phyloP scores from a whole-genome alignment of 2,113 vertebrate genomes.

The Tragelaphus buxtoni region DNA sequence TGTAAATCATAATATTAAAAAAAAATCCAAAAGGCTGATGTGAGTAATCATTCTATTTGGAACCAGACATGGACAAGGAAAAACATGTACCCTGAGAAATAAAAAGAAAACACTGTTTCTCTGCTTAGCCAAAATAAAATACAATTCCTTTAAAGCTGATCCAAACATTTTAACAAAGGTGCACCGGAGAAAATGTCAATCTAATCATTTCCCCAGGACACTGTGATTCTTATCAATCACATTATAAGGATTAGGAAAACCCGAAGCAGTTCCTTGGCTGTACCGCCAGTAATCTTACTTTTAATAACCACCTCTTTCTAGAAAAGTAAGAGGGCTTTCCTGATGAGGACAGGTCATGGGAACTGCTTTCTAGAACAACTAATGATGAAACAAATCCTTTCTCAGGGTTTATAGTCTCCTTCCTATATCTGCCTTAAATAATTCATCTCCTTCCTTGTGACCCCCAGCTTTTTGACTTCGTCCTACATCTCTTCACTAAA shows the following conservation, averaged over 20 bases:
- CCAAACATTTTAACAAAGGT: not conserved
- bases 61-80: not conserved
- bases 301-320: not conserved
- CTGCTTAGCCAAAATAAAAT: not conserved
- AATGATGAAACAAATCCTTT: not conserved
- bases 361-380: not conserved
- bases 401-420: not conserved
- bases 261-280: not conserved
- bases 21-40: not conserved
- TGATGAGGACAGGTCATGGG: not conserved
- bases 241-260: not conserved
- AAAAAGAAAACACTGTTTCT: not conserved
- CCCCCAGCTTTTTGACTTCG: not conserved
- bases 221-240: not conserved
- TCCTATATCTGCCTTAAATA: not conserved
- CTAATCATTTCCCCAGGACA: not conserved
- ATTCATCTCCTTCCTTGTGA: not conserved
- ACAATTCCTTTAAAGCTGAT: not conserved
- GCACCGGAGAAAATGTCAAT: not conserved
- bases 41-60: not conserved
- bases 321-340: not conserved
- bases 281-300: not conserved
- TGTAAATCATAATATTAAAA: not conserved
- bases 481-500: not conserved
- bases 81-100: not conserved